Evolutionary conservation across 2,888 invertebrate species (phyloP).

Genomic region (Pandemis heparana): DNA sequence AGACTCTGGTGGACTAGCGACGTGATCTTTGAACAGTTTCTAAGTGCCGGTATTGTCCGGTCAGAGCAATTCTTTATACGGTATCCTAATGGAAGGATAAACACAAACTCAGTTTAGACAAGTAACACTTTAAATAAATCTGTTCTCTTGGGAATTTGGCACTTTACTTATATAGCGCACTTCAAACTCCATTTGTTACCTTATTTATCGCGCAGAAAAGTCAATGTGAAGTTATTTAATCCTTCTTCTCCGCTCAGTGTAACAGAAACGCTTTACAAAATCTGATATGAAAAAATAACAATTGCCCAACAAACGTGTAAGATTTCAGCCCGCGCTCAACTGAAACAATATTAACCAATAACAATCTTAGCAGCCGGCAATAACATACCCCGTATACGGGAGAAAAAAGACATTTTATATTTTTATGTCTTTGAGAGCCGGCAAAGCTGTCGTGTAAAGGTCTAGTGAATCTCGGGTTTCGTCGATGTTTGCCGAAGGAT

Average conservation of each 20-base stretch:
- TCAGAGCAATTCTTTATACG: conserved; percentile 45
- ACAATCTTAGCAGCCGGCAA: conserved; percentile 50
- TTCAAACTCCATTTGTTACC: neutral
- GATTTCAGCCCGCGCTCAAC: conserved; percentile 35
- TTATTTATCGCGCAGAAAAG: neutral
- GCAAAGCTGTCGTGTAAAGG: conserved; percentile 79
- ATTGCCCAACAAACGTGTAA: conserved; percentile 2
- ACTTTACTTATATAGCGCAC: neutral
- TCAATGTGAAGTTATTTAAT: neutral
- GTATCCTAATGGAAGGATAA: conserved; percentile 6
- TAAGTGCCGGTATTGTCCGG: conserved; percentile 40
- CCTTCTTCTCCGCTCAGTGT: neutral
- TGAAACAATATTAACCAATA: conserved; percentile 64
- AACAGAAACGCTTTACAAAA: neutral
- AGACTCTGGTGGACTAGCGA: conserved; percentile 57
- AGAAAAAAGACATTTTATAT: conserved; percentile 71
- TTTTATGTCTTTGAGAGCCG: conserved; percentile 68
- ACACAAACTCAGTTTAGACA: neutral
- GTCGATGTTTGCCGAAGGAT: conserved; percentile 82
- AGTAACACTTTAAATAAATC: neutral
- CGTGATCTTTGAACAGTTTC: conserved; percentile 66
- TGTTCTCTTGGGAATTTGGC: neutral
- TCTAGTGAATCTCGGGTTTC: conserved; percentile 80
- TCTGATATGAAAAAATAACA: conserved; percentile 13
- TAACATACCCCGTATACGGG: conserved; percentile 51